A percentile compares a stretch with the other conserved stretches of the same genome.
These are phyloP conservation scores for Enteromius trimaculatus DNA, from an alignment of 2,797 vertebrate genomes.

Conservation along the genomic window DNA sequence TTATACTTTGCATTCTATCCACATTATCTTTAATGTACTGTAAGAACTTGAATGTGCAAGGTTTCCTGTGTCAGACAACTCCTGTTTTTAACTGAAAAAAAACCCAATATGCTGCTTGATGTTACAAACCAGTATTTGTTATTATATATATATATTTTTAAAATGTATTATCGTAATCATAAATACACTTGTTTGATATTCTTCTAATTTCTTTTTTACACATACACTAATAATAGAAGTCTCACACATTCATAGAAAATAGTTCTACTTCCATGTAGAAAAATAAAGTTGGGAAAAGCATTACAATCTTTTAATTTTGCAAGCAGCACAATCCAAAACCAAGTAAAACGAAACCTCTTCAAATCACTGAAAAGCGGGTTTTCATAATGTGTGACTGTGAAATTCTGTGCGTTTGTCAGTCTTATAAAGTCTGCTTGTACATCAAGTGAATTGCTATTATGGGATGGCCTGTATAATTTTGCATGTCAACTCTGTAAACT, in stretches of 20 bases:
- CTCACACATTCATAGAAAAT: neutral
- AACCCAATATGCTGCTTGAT: neutral
- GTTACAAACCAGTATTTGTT: neutral
- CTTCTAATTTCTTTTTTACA: neutral
- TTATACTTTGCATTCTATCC: neutral
- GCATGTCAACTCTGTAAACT: constrained; percentile 21
- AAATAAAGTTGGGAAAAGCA: neutral
- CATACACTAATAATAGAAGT: neutral
- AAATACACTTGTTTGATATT: neutral
- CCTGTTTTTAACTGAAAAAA: neutral
- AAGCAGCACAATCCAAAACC: constrained; percentile 13
- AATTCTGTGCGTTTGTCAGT: neutral
- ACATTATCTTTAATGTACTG: neutral
- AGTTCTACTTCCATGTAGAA: neutral
- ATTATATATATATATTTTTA: neutral
- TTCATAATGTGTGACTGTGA: neutral
- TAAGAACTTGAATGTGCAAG: neutral
- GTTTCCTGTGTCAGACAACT: neutral
- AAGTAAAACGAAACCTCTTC: neutral
- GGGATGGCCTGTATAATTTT: neutral
- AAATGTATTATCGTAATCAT: neutral
- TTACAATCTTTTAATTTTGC: neutral
- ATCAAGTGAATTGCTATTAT: neutral
- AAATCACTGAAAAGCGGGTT: neutral
- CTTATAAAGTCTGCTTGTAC: constrained; percentile 6